Evolutionary conservation across 2,888 invertebrate species (phyloP), one percentile per base, ranked within the genome.

Genomic region (Erebia ligea): DNA sequence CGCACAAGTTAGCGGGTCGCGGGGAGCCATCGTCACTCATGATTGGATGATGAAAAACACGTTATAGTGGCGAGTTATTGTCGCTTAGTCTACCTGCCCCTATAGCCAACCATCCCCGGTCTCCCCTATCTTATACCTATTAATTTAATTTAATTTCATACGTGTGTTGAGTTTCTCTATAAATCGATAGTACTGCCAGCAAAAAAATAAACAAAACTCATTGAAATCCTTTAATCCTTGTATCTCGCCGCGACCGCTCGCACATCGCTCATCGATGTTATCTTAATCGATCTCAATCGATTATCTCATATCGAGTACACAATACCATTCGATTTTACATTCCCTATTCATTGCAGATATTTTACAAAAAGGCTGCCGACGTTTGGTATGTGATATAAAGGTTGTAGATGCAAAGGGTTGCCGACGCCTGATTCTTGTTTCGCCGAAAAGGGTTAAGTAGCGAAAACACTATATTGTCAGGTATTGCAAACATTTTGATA

Each of bases 201-300:
- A 57, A 34, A 58, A 58, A 25, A 34, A 2, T 34, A 58, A 58
- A 8, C n/a, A 15, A n/a, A 25, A n/a, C 8, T 40, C 5, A 34
- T 11, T n/a, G n/a, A n/a, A 6, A n/a, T n/a, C 40, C 19, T 17
- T 17, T 61, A 40, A 61, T 61, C 61, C 42, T 13, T 61, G 10
- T 19, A 19, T 13, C 11, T 13, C 19, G 61, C 42, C 61, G 42
- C 61, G 17, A 17, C 42, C 45, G 64, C 59, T 59, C 68, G 61
- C 58, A 25, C 68, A 69, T 62, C 45, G 59, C 59, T 59, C 64
- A 65, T 64, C 45, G 72, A 69, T 63, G 57, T 57, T 52, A 73
- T 73, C 73, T 70, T 63, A 62, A 73, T 73, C 73, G 66, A 70
- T 73, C 73, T 69, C 66, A 52, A 70, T 73, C 73, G 42, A 69